These are phyloP conservation scores for Athene noctua DNA, from an alignment of 2,113 vertebrate species.

Conservation along the genomic window DNA sequence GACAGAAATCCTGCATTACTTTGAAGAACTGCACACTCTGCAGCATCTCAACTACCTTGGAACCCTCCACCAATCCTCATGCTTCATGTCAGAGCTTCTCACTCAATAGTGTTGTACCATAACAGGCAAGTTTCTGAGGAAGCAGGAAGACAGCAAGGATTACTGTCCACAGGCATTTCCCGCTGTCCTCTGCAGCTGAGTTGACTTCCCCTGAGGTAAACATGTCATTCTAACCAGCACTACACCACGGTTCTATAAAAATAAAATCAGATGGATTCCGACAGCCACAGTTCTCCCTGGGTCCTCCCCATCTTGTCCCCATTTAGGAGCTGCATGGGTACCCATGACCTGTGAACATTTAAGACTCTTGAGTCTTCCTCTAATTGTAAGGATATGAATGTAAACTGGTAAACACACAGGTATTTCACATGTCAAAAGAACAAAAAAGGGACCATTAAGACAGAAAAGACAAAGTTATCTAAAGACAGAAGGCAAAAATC, in stretches of 20 bases:
- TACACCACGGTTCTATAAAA: background rate
- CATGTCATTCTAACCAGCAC: background rate
- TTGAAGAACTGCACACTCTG: background rate
- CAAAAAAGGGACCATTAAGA: background rate
- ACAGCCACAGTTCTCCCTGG: background rate
- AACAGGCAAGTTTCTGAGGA: background rate
- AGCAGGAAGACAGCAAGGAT: background rate
- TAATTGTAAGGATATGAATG: background rate
- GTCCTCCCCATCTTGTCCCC: background rate
- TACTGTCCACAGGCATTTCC: background rate
- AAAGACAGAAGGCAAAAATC: background rate
- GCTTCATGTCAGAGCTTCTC: background rate
- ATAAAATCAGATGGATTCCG: background rate
- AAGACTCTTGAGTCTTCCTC: background rate
- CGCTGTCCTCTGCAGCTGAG: background rate
- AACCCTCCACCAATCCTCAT: background rate
- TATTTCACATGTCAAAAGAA: background rate
- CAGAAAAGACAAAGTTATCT: background rate
- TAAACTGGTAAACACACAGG: background rate
- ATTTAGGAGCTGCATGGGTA: background rate
- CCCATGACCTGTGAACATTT: background rate
- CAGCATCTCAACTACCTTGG: background rate
- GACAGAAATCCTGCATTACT: background rate
- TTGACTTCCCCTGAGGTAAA: background rate
- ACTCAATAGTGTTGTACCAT: background rate